Percentiles rank a stretch among this genome's conserved stretches.
Evolutionary conservation across 2,797 vertebrate genomes (phyloP).

Genomic region (Sparidentex hasta): DNA sequence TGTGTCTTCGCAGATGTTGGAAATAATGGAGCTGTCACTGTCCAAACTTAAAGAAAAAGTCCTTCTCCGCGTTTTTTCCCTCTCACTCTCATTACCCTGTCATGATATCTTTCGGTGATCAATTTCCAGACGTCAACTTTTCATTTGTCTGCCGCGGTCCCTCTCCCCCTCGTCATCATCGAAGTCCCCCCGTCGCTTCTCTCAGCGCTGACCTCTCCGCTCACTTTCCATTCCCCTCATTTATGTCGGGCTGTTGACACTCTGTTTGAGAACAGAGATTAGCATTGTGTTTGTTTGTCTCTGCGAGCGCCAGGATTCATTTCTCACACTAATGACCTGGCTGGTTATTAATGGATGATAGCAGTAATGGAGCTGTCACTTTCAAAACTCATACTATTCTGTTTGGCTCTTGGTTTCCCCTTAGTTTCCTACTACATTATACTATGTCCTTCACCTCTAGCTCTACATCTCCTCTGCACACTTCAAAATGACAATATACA

Average conservation of each 20-base stretch:
- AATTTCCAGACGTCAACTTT: conserved; percentile 20
- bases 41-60: conserved; percentile 32
- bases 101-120: conserved; percentile 27
- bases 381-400: conserved; percentile 47
- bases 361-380: conserved; percentile 72
- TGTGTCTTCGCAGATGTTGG: conserved; percentile 50
- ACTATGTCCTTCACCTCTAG: not conserved
- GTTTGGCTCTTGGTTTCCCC: conserved; percentile 23
- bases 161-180: not conserved
- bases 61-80: not conserved
- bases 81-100: conserved; percentile 3
- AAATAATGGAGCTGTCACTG: conserved; percentile 52
- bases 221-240: conserved; percentile 55
- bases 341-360: conserved; percentile 73
- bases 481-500: not conserved
- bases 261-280: conserved; percentile 65
- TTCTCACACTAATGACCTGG: conserved; percentile 73
- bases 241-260: conserved; percentile 57
- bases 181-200: not conserved
- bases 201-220: conserved; percentile 46
- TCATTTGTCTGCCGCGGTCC: conserved; percentile 29
- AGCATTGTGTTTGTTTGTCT: conserved; percentile 75
- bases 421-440: not conserved
- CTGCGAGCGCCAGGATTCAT: conserved; percentile 60
- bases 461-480: conserved; percentile 4